Evolutionary conservation across 2,113 vertebrate species (phyloP).

Genomic region (Passer montanus): DNA sequence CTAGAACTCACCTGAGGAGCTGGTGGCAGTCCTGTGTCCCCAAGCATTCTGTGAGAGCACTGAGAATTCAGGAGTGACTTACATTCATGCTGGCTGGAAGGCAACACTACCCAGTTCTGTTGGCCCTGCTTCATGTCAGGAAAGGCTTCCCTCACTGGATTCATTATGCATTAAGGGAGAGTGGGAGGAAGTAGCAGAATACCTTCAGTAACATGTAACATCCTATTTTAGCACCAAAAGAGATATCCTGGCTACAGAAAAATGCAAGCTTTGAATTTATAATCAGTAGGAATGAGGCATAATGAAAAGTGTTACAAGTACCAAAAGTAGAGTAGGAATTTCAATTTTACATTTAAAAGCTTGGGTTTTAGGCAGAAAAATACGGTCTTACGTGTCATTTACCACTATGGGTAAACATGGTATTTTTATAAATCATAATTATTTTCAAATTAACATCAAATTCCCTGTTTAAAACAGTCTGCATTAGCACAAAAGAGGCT

Average conservation of each 20-base stretch:
- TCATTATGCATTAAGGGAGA: neutral
- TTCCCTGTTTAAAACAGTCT: neutral
- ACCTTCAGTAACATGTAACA: neutral
- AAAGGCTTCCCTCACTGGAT: neutral
- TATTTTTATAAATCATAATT: neutral
- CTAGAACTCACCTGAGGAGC: neutral
- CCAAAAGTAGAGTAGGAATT: conserved; percentile 18
- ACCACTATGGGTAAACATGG: neutral
- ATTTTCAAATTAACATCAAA: conserved; percentile 15
- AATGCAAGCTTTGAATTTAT: neutral
- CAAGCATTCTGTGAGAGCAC: neutral
- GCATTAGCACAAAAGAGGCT: neutral
- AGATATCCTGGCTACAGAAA: neutral
- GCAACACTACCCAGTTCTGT: neutral
- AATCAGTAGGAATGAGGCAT: neutral
- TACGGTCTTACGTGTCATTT: neutral
- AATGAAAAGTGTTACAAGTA: neutral
- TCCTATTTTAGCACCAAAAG: conserved; percentile 34
- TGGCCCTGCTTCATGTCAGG: neutral
- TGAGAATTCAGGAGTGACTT: neutral
- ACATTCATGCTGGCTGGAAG: neutral
- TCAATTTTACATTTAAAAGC: conserved; percentile 27
- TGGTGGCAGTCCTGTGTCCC: neutral
- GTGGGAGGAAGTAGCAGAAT: neutral
- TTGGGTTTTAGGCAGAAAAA: conserved; percentile 11